A percentile compares a stretch with the other conserved stretches of the same genome.
Evolutionary conservation across 2,113 vertebrate species (phyloP).

Genomic region (Channa maculata): DNA sequence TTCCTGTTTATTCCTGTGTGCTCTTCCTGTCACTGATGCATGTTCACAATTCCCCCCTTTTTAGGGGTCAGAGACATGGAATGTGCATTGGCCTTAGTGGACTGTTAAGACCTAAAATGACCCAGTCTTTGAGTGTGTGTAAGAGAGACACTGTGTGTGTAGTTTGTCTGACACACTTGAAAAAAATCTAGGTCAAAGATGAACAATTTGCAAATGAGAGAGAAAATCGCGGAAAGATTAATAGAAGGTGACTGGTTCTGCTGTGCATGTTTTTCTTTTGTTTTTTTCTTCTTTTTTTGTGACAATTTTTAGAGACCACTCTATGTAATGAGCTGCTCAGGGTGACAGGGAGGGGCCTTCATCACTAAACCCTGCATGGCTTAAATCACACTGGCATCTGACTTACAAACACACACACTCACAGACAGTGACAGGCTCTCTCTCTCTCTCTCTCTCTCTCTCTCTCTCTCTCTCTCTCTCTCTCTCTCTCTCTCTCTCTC

Average conservation of each 20-base stretch:
- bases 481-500: too few relatives aligned
- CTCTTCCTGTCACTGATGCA: neutral
- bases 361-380: conserved; percentile 62
- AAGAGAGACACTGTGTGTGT: conserved; percentile 10
- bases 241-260: conserved; percentile 20
- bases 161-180: conserved; percentile 28
- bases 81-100: neutral
- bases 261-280: conserved; percentile 22
- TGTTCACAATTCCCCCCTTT: conserved; percentile 1
- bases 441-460: too few relatives aligned
- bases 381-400: conserved; percentile 73
- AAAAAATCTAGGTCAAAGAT: conserved; percentile 68
- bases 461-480: too few relatives aligned
- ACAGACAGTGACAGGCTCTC: conserved; percentile 10
- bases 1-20: conserved; percentile 26
- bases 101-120: conserved; percentile 36
- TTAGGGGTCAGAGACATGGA: neutral
- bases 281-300: conserved; percentile 15
- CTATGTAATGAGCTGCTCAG: conserved; percentile 68
- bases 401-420: conserved; percentile 8
- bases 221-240: conserved; percentile 17
- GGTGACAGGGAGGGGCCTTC: conserved; percentile 40
- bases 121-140: neutral
- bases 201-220: conserved; percentile 73
- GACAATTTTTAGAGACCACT: conserved; percentile 69